Base-by-base conservation (phyloP, 2,888 invertebrate genomes). In the Calameuta pallipes region DNA sequence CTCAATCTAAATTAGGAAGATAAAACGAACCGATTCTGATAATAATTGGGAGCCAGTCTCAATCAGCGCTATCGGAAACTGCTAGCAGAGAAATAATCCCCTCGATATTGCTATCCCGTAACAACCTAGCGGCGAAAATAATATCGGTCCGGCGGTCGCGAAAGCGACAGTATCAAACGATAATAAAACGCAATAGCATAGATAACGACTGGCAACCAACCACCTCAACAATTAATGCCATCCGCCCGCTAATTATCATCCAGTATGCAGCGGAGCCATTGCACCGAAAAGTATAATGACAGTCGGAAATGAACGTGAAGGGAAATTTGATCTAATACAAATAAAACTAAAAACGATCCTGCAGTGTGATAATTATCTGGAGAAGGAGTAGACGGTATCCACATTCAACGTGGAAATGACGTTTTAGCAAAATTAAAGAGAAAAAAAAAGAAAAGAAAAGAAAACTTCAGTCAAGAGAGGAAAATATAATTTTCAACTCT, bases 31-130 rank as follows among this genome's bases (percentile, higher is more conserved):
- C 76, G 76, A 70, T 23, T 76, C 70, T 37, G 69, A 69, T 70
- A 69, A 77, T 82, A 83, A 83, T 82, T 83, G 78, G 69, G 79
- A 78, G 78, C 71, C 41, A 69, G 73, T 80, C 82, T 80, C 82
- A 56, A 78, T 79, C 81, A 76, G 23, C 76, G 78, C 77, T 82
- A 82, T 71, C 80, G 78, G 80, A 75, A 79, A 37, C 75, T 31
- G 68, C 33, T 31, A 41, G 41, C 41, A 41, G 41, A 75, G 68
- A 75, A 56, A 41, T 56, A 56, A 75, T 75, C 75, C 41, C 41
- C n/a, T 31, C 68, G 36, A 41, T n/a, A 75, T 75, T 75, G 31
- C 71, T 4, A 33, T 23, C 71, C 71, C 31, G 31, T 31, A 71
- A 71, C 71, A 33, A 33, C 15, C 9, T 71, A 31, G 23, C 56